These are phyloP conservation scores for Tachypleus tridentatus DNA, from an alignment of 1,140 invertebrate genomes.

Conservation along the genomic window DNA sequence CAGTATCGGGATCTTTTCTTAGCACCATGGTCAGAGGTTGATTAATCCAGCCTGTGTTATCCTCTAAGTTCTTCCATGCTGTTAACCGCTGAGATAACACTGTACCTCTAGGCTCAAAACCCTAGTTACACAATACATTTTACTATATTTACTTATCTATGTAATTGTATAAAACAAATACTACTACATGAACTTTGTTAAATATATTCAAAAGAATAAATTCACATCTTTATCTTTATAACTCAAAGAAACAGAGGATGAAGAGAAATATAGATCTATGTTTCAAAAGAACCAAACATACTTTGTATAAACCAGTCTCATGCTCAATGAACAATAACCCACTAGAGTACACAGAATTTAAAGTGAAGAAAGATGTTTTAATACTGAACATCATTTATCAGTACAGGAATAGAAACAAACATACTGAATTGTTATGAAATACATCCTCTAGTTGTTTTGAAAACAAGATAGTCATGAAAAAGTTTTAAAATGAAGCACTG, in stretches of 20 bases:
- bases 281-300: too few relatives aligned
- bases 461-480: too few relatives aligned
- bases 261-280: not conserved
- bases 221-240: not conserved
- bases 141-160: not conserved
- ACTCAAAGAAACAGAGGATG: not conserved
- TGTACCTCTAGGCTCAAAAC: slow-evolving; percentile 82
- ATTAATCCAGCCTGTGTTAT: slow-evolving; percentile 49
- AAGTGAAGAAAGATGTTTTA: too few relatives aligned
- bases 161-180: slow-evolving; percentile 8
- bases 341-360: too few relatives aligned
- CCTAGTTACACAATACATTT: slow-evolving; percentile 29
- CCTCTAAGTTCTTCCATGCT: slow-evolving; percentile 69
- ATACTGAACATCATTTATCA: too few relatives aligned
- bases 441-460: too few relatives aligned
- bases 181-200: slow-evolving; percentile 4
- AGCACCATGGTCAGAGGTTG: slow-evolving; percentile 59
- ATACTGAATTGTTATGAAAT: too few relatives aligned
- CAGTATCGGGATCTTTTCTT: slow-evolving; percentile 30
- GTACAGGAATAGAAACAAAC: too few relatives aligned
- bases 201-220: not conserved
- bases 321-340: too few relatives aligned
- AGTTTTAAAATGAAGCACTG: too few relatives aligned
- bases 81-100: slow-evolving; percentile 57
- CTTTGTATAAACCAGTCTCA: too few relatives aligned